Base-by-base conservation (phyloP, 2,797 vertebrate species). In the Chiroxiphia lanceolata region DNA sequence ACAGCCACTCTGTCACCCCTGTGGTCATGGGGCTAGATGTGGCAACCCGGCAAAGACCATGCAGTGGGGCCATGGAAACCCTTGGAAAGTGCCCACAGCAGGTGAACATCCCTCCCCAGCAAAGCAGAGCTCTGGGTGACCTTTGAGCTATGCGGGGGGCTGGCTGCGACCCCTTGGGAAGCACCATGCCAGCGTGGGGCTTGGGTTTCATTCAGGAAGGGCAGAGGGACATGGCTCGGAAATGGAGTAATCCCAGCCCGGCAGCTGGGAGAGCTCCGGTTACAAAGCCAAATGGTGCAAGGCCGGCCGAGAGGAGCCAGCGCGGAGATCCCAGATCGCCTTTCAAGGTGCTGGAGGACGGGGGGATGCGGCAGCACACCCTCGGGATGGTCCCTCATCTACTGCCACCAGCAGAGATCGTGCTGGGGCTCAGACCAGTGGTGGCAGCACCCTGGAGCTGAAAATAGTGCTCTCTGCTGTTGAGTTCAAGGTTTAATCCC, bases 121-220 rank as follows among this genome's bases (percentile, higher is more conserved):
- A 13, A 80, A 94, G 83, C 18, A 3, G 78, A 71, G 56, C 87
- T 94, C 78, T 0, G 3, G n/a, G 68, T 27, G 78, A 90, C 95
- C 96, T 97, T 91, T 4, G 34, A 92, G 90, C 92, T 59, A 17
- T 71, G 89, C 5, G 3, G 45, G 51, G 74, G 91, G 74, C 87
- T 86, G 94, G 93, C 95, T 20, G 13, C 6, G 36, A 83, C 91
- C 96, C 91, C 56, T 89, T 3, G 67, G 95, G 95, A 96, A 96
- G 93, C 64, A 25, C 92, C 18, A 15, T 95, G 94, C 94, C 95
- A 95, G 85, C 27, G 4, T 1, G 0, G 50, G 85, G 97, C 95
- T 98, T 93, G 95, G 83, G 92, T 98, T 98, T 97, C 97, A 93
- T 65, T 94, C 96, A 96, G 97, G 96, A 98, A 98, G 97, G 93